These are phyloP conservation scores for Catostylus mosaicus DNA, from an alignment of 30 jellyfish, hydroid and myxozoan species.

Conservation along the genomic window DNA sequence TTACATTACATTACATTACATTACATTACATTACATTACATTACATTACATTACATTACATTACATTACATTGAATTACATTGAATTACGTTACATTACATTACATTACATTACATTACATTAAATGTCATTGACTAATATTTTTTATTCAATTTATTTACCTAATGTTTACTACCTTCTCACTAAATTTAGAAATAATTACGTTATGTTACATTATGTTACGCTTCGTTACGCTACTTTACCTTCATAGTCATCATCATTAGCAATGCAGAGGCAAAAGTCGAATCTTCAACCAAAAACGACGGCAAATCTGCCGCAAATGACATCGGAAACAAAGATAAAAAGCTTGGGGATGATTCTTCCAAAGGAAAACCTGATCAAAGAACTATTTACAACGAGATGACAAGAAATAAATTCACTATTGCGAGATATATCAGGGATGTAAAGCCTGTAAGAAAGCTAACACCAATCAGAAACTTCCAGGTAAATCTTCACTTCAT, in stretches of 20 bases:
- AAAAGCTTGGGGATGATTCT: background rate
- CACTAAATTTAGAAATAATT: too few relatives aligned
- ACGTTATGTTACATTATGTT: background rate
- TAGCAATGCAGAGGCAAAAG: slow-evolving; percentile 18
- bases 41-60: background rate
- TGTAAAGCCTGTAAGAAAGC: background rate
- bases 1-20: background rate
- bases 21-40: background rate
- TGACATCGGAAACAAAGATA: slow-evolving; percentile 14
- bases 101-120: too few relatives aligned
- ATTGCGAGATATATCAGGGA: slow-evolving; percentile 15
- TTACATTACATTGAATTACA: too few relatives aligned
- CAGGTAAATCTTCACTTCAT: background rate
- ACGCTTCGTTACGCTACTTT: background rate
- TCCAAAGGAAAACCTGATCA: background rate
- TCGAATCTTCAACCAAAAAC: background rate
- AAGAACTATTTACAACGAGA: background rate
- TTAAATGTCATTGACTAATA: too few relatives aligned
- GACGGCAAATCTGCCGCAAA: slow-evolving; percentile 26
- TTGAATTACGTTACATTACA: too few relatives aligned
- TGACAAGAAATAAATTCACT: background rate
- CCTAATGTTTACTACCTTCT: too few relatives aligned
- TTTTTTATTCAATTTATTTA: too few relatives aligned
- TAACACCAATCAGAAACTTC: background rate
- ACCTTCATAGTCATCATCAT: slow-evolving; percentile 1